phyloP scores from a whole-genome alignment of 2,888 invertebrate genomes.

The Euzetes globulus region DNA sequence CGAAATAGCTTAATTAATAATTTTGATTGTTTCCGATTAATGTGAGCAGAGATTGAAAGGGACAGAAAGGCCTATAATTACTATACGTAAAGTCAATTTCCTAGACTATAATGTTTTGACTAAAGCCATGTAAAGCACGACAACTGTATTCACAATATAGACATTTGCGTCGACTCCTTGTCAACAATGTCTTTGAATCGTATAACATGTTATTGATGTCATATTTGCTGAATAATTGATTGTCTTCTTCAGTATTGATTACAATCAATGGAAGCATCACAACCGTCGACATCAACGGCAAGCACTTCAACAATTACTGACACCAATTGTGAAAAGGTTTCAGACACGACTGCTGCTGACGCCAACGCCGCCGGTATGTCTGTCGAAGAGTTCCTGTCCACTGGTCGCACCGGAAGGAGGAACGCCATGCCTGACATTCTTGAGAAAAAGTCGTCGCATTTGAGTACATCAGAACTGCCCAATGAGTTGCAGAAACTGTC shows the following conservation, averaged over 20 bases:
- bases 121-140: no score
- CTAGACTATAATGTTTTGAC: no score
- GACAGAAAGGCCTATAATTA: no score
- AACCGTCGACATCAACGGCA: conserved; percentile 14
- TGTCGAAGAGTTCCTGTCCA: conserved; percentile 66
- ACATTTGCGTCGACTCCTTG: no score
- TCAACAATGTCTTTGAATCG: not conserved
- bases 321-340: not conserved
- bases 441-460: conserved; percentile 62
- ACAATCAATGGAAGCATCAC: not conserved
- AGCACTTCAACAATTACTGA: not conserved
- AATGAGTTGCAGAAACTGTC: conserved; percentile 63
- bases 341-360: not conserved
- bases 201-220: no score
- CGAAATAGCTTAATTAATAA: no score
- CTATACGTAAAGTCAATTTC: no score
- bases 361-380: not conserved
- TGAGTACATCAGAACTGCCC: conserved; percentile 65
- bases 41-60: no score
- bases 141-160: no score
- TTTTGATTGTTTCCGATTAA: no score
- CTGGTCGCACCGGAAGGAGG: conserved; percentile 75
- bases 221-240: no score
- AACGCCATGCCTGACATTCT: conserved; percentile 81
- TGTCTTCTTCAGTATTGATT: not conserved